Conservation (phyloP, 1,140 invertebrate species). For the Apis florea region DNA sequence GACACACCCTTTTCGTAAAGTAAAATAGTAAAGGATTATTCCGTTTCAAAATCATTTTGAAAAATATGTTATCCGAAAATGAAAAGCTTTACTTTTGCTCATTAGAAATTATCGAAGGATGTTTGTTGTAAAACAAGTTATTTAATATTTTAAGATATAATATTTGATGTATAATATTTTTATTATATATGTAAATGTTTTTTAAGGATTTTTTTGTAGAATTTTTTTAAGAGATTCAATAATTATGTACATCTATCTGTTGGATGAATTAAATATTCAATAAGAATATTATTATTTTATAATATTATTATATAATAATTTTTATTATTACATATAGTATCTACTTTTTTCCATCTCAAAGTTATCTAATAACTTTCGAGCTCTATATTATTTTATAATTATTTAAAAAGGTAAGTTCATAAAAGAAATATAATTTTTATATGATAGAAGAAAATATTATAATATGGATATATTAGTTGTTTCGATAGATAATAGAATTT, state of each 20-base stretch:
- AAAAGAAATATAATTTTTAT: no score
- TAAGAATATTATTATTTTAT: background rate
- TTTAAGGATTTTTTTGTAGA: background rate
- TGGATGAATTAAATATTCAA: background rate
- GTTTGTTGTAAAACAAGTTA: background rate
- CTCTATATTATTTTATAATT: no score
- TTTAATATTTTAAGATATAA: background rate
- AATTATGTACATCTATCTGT: background rate
- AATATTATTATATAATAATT: no score
- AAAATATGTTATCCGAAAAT: background rate
- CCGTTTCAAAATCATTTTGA: background rate
- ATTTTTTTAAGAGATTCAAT: background rate
- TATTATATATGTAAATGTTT: background rate
- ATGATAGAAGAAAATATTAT: no score
- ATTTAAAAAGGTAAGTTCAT: no score
- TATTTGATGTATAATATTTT: background rate
- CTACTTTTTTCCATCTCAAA: no score
- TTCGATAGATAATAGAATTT: no score
- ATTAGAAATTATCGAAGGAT: background rate
- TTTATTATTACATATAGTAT: no score
- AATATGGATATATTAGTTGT: no score
- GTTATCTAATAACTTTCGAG: no score
- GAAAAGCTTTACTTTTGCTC: background rate
- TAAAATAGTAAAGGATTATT: constrained; percentile 28
- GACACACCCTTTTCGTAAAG: background rate